A percentile compares a stretch with the other conserved stretches of the same genome.
Evolutionary conservation across 1,140 invertebrate genomes (phyloP).

Genomic region (Halesus radiatus): DNA sequence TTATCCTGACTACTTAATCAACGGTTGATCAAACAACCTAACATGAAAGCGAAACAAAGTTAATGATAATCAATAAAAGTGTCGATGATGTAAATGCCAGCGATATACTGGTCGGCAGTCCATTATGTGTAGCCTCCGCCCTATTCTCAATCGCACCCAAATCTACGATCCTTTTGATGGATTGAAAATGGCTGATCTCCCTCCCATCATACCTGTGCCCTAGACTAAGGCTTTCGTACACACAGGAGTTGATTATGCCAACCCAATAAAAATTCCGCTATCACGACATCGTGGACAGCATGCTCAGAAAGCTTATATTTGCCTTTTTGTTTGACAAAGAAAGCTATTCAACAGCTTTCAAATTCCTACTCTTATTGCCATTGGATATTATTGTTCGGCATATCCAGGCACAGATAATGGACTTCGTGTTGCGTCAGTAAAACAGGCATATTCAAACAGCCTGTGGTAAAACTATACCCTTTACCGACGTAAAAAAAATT

Average conservation of each 20-base stretch:
- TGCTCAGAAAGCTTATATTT: neutral
- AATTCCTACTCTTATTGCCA: neutral
- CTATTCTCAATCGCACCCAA: too few relatives aligned
- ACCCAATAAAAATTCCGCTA: neutral
- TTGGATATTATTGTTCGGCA: too few relatives aligned
- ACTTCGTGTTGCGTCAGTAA: neutral
- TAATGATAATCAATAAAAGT: too few relatives aligned
- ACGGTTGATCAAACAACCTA: too few relatives aligned
- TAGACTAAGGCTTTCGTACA: neutral
- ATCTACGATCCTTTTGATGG: too few relatives aligned
- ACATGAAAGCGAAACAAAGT: too few relatives aligned
- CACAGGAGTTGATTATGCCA: neutral
- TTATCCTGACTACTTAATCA: too few relatives aligned
- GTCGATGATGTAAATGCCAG: too few relatives aligned
- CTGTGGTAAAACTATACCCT: neutral
- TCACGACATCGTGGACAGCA: neutral
- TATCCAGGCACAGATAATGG: neutral
- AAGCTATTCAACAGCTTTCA: neutral
- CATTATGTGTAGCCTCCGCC: too few relatives aligned
- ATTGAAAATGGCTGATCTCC: neutral
- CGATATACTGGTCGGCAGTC: too few relatives aligned
- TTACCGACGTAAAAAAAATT: too few relatives aligned
- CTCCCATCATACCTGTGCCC: neutral
- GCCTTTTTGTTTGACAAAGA: neutral
- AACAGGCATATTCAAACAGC: neutral